Evolutionary conservation across 2,113 vertebrate genomes (phyloP).

Genomic region (Nothocercus nigrocapillus): DNA sequence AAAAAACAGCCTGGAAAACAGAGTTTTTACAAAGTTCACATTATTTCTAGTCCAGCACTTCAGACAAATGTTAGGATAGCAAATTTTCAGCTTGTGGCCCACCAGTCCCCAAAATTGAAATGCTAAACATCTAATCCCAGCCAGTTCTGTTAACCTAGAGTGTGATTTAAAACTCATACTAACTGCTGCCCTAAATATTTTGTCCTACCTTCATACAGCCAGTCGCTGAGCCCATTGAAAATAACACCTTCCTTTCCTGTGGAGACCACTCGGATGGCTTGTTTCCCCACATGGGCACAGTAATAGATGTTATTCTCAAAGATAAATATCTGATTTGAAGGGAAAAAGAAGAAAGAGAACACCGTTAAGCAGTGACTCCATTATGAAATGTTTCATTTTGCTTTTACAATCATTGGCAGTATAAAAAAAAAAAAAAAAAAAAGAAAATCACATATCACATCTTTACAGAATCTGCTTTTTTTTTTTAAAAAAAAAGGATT

Average conservation of each 20-base stretch:
- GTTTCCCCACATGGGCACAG: conserved; percentile 90
- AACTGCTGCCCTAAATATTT: not conserved
- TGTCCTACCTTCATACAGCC: conserved; percentile 96
- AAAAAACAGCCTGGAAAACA: conserved; percentile 11
- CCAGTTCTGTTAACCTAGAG: not conserved
- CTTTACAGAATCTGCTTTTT: not conserved
- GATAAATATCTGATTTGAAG: conserved; percentile 89
- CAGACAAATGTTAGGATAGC: not conserved
- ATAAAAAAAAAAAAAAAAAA: not conserved
- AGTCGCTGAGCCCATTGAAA: conserved; percentile 96
- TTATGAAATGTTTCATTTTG: not conserved
- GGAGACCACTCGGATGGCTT: conserved; percentile 95
- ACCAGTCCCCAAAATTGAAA: not conserved
- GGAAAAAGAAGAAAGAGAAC: conserved; percentile 43
- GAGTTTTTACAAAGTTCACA: conserved; percentile 34
- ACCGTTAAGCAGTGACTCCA: conserved; percentile 11
- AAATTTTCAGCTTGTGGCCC: not conserved
- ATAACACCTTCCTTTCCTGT: conserved; percentile 94
- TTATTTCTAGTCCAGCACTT: conserved; percentile 2
- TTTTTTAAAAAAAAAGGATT: not conserved
- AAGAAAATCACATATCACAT: not conserved
- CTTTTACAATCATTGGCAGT: conserved; percentile 7
- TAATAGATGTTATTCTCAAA: conserved; percentile 99
- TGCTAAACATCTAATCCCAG: not conserved
- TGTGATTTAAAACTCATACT: not conserved